Base-by-base conservation (phyloP, 2,797 vertebrate species). In the Sebastes trivittatus region DNA sequence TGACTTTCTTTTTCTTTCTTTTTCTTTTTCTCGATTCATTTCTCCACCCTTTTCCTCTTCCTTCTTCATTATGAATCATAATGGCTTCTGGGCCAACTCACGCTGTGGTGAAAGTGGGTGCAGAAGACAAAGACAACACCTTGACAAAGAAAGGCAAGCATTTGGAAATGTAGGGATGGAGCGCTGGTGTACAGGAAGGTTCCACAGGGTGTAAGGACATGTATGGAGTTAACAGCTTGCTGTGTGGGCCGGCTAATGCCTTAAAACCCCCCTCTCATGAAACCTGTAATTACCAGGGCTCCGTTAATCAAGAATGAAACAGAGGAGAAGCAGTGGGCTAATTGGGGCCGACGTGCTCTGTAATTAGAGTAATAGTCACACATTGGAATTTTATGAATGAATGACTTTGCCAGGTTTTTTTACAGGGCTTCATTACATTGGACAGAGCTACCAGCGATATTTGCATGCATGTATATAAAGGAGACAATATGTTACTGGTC, bases 321-420 rank as follows among this genome's bases (percentile, higher is more conserved):
- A 75, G 87, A 90, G 84, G 92, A 95, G 90, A 93, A 89, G 92
- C 95, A 87, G 85, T 93, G 91, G 95, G 95, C 97, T 97, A 95
- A 95, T 95, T 92, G 94, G 93, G 93, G 95, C 95, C 91, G 95
- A 95, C 92, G 85, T 89, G 95, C 96, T 94, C 95, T 96, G 96
- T 96, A 97, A 97, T 96, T 97, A 97, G 95, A 97, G 94, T 94
- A 94, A 94, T 95, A 96, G 96, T 96, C 94, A 94, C 96, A 95
- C 94, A 92, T 96, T 95, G 93, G 94, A 96, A 96, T 97, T 97
- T 96, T 96, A 96, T 96, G 96, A 96, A 95, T 96, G 96, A 97
- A 95, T 96, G 96, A 95, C 94, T 97, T 97, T 94, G 96, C 95
- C 94, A 95, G 94, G 80, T 97, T 95, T 89, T 85, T 95, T 96